A percentile compares a stretch with the other conserved stretches of the same genome.
These are phyloP conservation scores for Boloria selene DNA, from an alignment of 2,888 invertebrate species.

Conservation along the genomic window DNA sequence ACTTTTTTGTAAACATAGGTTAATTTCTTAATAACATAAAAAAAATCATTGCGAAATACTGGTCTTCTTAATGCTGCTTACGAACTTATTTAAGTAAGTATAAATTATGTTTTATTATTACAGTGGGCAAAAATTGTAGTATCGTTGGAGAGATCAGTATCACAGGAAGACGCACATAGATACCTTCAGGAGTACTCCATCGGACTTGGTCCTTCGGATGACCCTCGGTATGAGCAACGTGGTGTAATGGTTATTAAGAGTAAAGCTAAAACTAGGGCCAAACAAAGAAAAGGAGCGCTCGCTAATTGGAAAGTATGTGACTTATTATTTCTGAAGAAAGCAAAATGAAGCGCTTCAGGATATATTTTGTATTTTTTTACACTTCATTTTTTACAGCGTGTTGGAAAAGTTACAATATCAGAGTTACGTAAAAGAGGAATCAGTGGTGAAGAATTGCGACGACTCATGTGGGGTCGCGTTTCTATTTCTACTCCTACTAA, in stretches of 20 bases:
- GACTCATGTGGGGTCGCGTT: slow-evolving; percentile 95
- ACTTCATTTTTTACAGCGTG: slow-evolving; percentile 80
- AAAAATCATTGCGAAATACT: no score
- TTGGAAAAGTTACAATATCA: slow-evolving; percentile 93
- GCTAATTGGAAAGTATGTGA: slow-evolving; percentile 96
- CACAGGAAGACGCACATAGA: slow-evolving; percentile 93
- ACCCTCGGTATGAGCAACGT: slow-evolving; percentile 91
- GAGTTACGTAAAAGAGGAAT: slow-evolving; percentile 91
- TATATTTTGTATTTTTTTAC: background rate
- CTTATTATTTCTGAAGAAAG: no score
- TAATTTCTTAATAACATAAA: no score
- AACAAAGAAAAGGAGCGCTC: slow-evolving; percentile 97
- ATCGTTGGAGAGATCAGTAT: slow-evolving; percentile 95
- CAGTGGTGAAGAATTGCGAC: slow-evolving; percentile 92
- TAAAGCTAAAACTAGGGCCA: slow-evolving; percentile 97
- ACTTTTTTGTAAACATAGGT: no score
- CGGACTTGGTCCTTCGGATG: slow-evolving; percentile 91
- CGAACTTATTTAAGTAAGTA: no score
- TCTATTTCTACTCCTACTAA: slow-evolving; percentile 94
- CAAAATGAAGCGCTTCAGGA: background rate
- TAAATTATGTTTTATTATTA: no score
- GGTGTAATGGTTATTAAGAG: slow-evolving; percentile 99
- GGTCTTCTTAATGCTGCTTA: no score
- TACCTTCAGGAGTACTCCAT: slow-evolving; percentile 98
- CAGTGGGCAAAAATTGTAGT: slow-evolving; percentile 99